Conservation (phyloP, 1,140 invertebrate genomes). For the Thaumatotibia leucotreta region DNA sequence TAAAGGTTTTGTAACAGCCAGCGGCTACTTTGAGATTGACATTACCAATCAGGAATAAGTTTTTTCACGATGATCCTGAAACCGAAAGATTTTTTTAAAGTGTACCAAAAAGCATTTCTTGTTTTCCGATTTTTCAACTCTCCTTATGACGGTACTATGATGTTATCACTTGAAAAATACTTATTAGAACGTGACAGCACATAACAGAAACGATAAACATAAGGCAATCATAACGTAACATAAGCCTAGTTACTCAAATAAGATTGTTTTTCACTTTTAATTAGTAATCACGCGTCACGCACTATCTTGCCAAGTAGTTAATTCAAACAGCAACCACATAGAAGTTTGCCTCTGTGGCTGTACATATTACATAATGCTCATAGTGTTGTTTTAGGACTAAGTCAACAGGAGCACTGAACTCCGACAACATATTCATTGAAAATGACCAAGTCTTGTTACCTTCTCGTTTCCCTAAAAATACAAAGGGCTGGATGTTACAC, state of each 20-base stretch:
- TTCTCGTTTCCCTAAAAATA: constrained; percentile 17
- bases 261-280: background rate
- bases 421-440: constrained; percentile 44
- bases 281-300: background rate
- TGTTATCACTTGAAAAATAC: too few species aligned
- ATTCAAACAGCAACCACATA: background rate
- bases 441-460: constrained; percentile 33
- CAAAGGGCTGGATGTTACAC: background rate
- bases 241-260: background rate
- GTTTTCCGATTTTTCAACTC: too few species aligned
- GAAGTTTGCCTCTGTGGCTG: background rate
- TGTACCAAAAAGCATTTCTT: too few species aligned
- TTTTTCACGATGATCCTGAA: too few species aligned
- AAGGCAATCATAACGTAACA: too few species aligned
- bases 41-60: too few species aligned
- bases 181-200: too few species aligned
- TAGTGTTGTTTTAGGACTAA: constrained; percentile 46
- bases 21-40: too few species aligned
- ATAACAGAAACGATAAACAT: too few species aligned
- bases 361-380: constrained; percentile 9
- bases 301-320: background rate
- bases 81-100: too few species aligned
- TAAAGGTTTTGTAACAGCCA: too few species aligned
- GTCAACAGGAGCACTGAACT: constrained; percentile 30
- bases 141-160: too few species aligned